Base-by-base conservation (phyloP, 2,888 invertebrate genomes). In the Trachelus stipa region DNA sequence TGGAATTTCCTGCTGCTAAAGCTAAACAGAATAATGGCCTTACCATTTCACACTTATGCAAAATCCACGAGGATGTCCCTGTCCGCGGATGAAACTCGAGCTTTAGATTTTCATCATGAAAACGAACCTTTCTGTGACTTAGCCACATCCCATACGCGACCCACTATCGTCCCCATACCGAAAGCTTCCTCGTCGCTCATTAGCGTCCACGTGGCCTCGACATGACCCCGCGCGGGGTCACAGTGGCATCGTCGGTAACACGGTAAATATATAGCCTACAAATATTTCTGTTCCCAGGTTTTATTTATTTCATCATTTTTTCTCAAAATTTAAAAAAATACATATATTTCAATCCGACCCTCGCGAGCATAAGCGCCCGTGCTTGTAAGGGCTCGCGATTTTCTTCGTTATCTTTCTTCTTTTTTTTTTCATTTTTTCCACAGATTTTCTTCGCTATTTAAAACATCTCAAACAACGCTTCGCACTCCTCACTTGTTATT, bases 271-370 rank as follows among this genome's bases (percentile, higher is more conserved):
- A 87, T 85, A 86, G 85, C 85, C 87, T 88, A 88, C 85, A 85
- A 87, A 85, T 87, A 87, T 84, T 84, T 85, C 86, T 87, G 87
- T 86, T 88, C 87, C 88, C 88, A 86, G 87, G 80, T 80, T 81
- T 75, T 76, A 79, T 85, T 85, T 84, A 77, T 79, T 83, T 78
- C 81, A 81, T 85, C 79, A 79, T 85, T 79, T 77, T 83, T 83
- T 83, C 87, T 91, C 88, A 90, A 91, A 91, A 90, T 91, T 90
- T 91, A 90, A 91, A 91, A 91, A 91, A 91, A 91, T 91, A 91
- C 90, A 91, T 91, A 88, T 89, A 88, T 91, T 87, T 90, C 89
- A 88, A 90, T 88, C 88, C 86, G 80, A 78, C 79, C 79, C 79
- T 68, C 76, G 79, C 78, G 81, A 79, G 77, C 74, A 23, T 74